Evolutionary conservation across 2,797 vertebrate genomes (phyloP).

Genomic region (Austrolebias charrua): DNA sequence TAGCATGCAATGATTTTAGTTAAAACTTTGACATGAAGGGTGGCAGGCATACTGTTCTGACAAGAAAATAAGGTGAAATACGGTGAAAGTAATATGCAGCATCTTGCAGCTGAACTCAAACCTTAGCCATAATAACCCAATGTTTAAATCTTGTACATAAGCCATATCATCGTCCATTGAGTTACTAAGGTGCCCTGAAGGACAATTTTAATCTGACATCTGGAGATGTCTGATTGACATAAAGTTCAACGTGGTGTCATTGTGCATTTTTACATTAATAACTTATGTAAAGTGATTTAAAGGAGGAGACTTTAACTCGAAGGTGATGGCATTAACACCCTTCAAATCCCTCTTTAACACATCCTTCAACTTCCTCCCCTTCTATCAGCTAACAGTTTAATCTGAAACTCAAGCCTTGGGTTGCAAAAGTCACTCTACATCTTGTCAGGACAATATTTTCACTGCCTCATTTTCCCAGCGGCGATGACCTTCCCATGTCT

Average conservation of each 20-base stretch:
- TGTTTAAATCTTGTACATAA: too few species aligned
- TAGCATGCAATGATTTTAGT: too few species aligned
- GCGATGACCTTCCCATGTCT: slow-evolving; percentile 69
- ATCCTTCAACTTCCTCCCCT: slow-evolving; percentile 58
- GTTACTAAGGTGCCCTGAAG: background rate
- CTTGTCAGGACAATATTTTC: slow-evolving; percentile 74
- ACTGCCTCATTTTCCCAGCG: slow-evolving; percentile 59
- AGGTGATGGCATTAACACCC: slow-evolving; percentile 53
- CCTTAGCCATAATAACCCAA: too few species aligned
- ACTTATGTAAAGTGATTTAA: slow-evolving; percentile 21
- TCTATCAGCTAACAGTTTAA: slow-evolving; percentile 63
- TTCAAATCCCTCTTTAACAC: slow-evolving; percentile 47
- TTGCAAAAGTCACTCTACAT: slow-evolving; percentile 69
- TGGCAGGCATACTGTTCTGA: too few species aligned
- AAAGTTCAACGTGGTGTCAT: slow-evolving; percentile 21
- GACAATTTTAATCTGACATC: slow-evolving; percentile 4
- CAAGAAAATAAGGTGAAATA: too few species aligned
- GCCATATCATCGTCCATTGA: too few species aligned
- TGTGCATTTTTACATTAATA: slow-evolving; percentile 1
- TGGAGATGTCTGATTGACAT: slow-evolving; percentile 12
- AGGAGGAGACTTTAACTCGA: slow-evolving; percentile 29
- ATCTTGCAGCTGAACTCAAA: too few species aligned
- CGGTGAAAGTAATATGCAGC: too few species aligned
- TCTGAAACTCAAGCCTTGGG: slow-evolving; percentile 66
- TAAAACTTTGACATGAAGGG: too few species aligned